Evolutionary conservation across 2,888 invertebrate genomes (phyloP).

Genomic region (Rhodophaea formosa): DNA sequence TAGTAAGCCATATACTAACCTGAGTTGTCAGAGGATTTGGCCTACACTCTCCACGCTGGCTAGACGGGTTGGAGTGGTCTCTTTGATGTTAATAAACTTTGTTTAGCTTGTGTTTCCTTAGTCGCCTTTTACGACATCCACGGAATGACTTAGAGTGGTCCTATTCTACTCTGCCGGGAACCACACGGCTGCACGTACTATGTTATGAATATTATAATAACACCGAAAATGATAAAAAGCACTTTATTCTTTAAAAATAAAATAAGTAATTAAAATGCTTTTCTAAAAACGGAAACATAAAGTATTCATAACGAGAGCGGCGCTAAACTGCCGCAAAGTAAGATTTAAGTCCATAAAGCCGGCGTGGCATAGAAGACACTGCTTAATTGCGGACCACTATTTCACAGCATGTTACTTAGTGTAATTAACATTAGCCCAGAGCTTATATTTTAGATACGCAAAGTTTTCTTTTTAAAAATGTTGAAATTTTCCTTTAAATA

Average conservation of each 20-base stretch:
- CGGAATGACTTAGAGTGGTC: too few relatives aligned
- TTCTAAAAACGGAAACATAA: conserved; percentile 15
- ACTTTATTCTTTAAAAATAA: not conserved
- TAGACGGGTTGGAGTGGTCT: too few relatives aligned
- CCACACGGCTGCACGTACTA: too few relatives aligned
- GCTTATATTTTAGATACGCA: not conserved
- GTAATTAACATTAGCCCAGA: conserved; percentile 45
- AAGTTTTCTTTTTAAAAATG: not conserved
- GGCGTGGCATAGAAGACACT: conserved; percentile 36
- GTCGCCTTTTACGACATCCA: too few relatives aligned
- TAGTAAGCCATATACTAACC: too few relatives aligned
- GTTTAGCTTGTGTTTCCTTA: too few relatives aligned
- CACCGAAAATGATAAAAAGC: too few relatives aligned
- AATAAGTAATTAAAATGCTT: not conserved
- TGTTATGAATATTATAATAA: too few relatives aligned
- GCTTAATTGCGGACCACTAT: conserved; percentile 51
- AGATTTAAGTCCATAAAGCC: conserved; percentile 42
- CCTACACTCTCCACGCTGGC: too few relatives aligned
- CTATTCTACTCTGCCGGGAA: too few relatives aligned
- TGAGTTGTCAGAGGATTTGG: too few relatives aligned
- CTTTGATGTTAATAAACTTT: too few relatives aligned
- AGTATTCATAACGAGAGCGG: conserved; percentile 13
- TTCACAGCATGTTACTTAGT: conserved; percentile 50
- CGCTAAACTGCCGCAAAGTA: conserved; percentile 32
- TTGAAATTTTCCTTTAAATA: not conserved